A percentile compares a stretch with the other conserved stretches of the same genome.
phyloP scores from a whole-genome alignment of 2,797 vertebrate genomes.

The Sebastes kiyomatsui region DNA sequence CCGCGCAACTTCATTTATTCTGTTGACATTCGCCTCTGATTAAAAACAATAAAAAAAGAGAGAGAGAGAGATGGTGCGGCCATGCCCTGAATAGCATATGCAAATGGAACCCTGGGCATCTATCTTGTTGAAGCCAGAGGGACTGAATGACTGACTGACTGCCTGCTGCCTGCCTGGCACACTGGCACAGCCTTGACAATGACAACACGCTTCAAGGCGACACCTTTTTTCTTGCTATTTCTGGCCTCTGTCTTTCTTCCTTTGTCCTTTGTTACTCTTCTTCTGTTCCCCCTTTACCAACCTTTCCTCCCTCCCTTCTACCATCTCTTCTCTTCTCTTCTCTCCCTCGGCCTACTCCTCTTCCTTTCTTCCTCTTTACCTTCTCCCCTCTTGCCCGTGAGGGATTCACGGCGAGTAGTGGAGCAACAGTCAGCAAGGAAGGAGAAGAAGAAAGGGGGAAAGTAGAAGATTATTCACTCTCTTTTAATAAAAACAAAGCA shows the following conservation, averaged over 20 bases:
- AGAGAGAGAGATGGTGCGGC: constrained; percentile 85
- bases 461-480: constrained; percentile 60
- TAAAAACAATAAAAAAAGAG: constrained; percentile 99
- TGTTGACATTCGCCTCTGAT: constrained; percentile 99
- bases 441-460: constrained; percentile 13
- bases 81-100: constrained; percentile 98
- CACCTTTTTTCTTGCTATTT: constrained; percentile 64
- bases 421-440: constrained; percentile 17
- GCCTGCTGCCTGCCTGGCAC: constrained; percentile 60
- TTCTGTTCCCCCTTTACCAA: not conserved
- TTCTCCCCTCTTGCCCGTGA: constrained; percentile 46
- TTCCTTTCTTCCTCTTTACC: not conserved
- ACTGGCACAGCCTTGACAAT: constrained; percentile 87
- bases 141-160: constrained; percentile 87
- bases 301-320: not conserved
- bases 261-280: constrained; percentile 18
- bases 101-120: constrained; percentile 97
- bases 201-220: constrained; percentile 87
- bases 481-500: constrained; percentile 50
- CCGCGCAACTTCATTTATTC: constrained; percentile 99
- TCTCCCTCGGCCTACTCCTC: not conserved
- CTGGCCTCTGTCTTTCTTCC: constrained; percentile 4
- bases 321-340: not conserved
- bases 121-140: constrained; percentile 95
- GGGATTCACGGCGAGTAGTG: constrained; percentile 32